Evolutionary conservation across 2,888 invertebrate species (phyloP).

Genomic region (Ischnus inquisitorius): DNA sequence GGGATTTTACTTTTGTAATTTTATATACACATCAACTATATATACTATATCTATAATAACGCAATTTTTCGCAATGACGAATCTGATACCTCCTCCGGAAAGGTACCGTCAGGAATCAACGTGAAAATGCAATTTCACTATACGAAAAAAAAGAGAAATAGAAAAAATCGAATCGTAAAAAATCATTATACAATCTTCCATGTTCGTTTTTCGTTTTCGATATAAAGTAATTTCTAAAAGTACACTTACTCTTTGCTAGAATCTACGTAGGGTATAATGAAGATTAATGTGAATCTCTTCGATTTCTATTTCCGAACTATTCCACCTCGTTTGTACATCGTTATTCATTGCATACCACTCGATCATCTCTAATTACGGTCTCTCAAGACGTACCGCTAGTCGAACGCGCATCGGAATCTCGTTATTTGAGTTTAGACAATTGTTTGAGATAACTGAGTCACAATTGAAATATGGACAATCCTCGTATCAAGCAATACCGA

Average conservation of each 20-base stretch:
- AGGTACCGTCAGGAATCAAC: conserved; percentile 34
- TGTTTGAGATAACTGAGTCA: conserved; percentile 52
- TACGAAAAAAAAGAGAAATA: conserved; percentile 18
- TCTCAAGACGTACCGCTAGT: neutral
- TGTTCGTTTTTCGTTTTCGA: conserved; percentile 17
- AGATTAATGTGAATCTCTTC: conserved; percentile 54
- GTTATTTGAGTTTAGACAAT: conserved; percentile 29
- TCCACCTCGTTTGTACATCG: conserved; percentile 26
- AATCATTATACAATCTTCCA: conserved; percentile 55
- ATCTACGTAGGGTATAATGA: conserved; percentile 53
- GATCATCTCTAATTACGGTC: neutral
- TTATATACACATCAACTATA: conserved; percentile 47
- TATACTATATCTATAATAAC: conserved; percentile 3
- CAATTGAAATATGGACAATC: conserved; percentile 79
- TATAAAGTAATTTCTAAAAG: conserved; percentile 18
- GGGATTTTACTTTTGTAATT: conserved; percentile 63
- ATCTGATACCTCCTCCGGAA: conserved; percentile 22
- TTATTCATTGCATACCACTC: conserved; percentile 11
- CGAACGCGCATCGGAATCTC: neutral
- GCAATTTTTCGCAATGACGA: conserved; percentile 42
- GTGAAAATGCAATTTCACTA: conserved; percentile 55
- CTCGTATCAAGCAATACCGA: conserved; percentile 83
- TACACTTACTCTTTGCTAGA: conserved; percentile 41
- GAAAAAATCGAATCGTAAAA: conserved; percentile 15
- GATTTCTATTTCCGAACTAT: conserved; percentile 35